These are phyloP conservation scores for Acyrthosiphon pisum DNA, from an alignment of 1,140 invertebrate species.

Conservation along the genomic window DNA sequence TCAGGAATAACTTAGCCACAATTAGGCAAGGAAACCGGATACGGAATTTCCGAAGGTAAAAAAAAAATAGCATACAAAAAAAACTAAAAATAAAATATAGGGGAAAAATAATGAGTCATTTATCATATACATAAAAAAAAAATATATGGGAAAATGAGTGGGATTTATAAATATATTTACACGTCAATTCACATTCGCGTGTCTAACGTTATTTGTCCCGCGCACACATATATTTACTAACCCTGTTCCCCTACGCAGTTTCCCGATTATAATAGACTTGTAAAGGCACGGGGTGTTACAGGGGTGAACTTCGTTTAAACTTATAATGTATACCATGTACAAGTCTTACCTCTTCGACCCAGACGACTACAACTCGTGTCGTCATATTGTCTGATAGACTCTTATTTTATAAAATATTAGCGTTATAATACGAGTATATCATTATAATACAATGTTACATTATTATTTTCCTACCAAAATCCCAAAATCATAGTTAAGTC, in stretches of 20 bases:
- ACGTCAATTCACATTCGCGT: conserved; percentile 38
- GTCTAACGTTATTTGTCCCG: conserved; percentile 20
- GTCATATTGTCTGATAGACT: not conserved
- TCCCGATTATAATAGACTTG: conserved; percentile 11
- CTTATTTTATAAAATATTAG: not conserved
- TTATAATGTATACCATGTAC: not conserved
- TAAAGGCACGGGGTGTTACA: not conserved
- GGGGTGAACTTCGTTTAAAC: not conserved
- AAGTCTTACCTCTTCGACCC: not conserved
- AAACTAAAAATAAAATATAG: not conserved
- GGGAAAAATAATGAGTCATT: conserved; percentile 36
- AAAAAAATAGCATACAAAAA: not conserved
- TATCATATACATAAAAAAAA: conserved; percentile 44
- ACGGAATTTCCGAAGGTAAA: conserved; percentile 24
- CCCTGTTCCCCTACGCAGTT: not conserved
- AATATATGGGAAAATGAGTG: not conserved
- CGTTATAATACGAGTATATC: not conserved
- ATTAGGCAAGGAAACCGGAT: conserved; percentile 45
- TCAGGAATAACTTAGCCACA: not conserved
- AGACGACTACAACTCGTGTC: not conserved
- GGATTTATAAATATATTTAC: conserved; percentile 42
- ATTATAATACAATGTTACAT: not conserved
- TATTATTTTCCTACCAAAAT: not conserved
- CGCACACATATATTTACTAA: not conserved
- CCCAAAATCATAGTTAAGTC: not conserved